Percentiles rank a stretch among this genome's conserved stretches.
phyloP scores from a whole-genome alignment of 2,797 vertebrate genomes.

The Characodon lateralis region DNA sequence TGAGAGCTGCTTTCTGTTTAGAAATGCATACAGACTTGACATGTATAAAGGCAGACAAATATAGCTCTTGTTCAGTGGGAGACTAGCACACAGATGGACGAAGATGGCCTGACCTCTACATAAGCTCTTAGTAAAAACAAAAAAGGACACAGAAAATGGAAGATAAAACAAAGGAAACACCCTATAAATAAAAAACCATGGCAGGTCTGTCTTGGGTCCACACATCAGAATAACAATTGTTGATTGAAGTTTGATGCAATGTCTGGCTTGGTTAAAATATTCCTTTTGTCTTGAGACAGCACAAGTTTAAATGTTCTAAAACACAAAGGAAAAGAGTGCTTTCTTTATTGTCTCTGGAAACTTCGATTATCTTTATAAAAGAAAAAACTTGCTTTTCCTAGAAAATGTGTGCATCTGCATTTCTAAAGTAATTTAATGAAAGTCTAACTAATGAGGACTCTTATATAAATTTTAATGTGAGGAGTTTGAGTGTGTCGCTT shows the following conservation, averaged over 20 bases:
- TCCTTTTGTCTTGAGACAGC: background rate
- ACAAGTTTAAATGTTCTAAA: background rate
- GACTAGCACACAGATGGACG: slow-evolving; percentile 40
- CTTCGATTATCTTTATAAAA: background rate
- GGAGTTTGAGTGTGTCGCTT: background rate
- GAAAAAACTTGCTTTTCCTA: background rate
- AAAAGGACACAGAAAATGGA: background rate
- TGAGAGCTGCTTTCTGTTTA: slow-evolving; percentile 57
- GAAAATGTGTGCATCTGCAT: no score
- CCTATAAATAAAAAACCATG: slow-evolving; percentile 23
- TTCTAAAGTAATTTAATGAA: no score
- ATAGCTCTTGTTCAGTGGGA: slow-evolving; percentile 50
- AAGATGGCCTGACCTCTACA: slow-evolving; percentile 51
- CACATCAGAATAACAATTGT: slow-evolving; percentile 10
- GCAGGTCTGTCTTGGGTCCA: background rate
- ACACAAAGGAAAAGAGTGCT: background rate
- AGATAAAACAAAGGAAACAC: slow-evolving; percentile 16
- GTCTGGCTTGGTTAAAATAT: background rate
- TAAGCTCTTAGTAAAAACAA: slow-evolving; percentile 27
- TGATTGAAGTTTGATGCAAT: slow-evolving; percentile 26
- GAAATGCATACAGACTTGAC: slow-evolving; percentile 43
- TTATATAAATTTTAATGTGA: background rate
- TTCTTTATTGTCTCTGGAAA: background rate
- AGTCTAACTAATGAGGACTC: background rate
- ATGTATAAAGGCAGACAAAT: slow-evolving; percentile 41